These are phyloP conservation scores for Paratilapia polleni DNA, from an alignment of 2,113 vertebrate genomes.

Conservation along the genomic window DNA sequence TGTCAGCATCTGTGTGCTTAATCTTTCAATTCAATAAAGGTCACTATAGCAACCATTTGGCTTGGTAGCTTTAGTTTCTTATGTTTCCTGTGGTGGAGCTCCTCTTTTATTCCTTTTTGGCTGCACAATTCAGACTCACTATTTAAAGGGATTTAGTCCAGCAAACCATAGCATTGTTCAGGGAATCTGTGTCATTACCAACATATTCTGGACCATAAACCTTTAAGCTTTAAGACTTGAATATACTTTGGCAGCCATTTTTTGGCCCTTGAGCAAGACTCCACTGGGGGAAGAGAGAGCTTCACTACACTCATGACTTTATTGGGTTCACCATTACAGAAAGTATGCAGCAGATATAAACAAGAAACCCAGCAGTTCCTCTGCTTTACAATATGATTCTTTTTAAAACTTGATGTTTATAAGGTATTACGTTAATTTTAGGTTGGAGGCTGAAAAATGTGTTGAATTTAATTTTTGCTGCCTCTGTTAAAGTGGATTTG, in stretches of 20 bases:
- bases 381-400: not conserved
- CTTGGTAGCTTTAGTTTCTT: constrained; percentile 18
- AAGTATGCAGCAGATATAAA: not conserved
- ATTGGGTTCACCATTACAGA: constrained; percentile 22
- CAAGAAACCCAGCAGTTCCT: not conserved
- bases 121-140: not conserved
- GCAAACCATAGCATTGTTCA: not conserved
- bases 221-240: not conserved
- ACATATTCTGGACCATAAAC: not conserved
- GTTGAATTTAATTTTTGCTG: constrained; percentile 2
- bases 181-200: not conserved
- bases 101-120: not conserved
- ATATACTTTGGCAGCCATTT: not conserved
- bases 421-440: not conserved
- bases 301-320: not conserved
- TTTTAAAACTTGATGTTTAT: not conserved
- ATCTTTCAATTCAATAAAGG: constrained; percentile 15
- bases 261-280: not conserved
- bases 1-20: constrained; percentile 3
- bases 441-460: not conserved
- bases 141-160: not conserved
- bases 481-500: constrained; percentile 2
- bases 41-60: constrained; percentile 22
- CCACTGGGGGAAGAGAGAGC: not conserved
- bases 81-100: constrained; percentile 1